Evolutionary conservation across 2,888 invertebrate species (phyloP).

Genomic region (Drosophila percnosoma): DNA sequence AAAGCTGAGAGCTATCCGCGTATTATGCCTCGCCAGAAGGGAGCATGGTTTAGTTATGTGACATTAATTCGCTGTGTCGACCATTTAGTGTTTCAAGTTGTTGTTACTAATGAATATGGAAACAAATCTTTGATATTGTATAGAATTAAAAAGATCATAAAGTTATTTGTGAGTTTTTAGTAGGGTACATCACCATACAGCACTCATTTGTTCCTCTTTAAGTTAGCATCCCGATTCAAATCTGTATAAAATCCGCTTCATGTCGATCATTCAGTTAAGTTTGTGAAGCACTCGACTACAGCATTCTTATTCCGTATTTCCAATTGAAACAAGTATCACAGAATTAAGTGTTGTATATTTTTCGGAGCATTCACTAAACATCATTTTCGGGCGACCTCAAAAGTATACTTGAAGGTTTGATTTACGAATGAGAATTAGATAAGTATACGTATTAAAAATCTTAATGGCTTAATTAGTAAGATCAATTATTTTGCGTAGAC

Average conservation of each 20-base stretch:
- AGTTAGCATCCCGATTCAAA: too few species aligned
- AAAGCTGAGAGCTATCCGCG: slow-evolving; percentile 34
- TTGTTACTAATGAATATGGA: neutral
- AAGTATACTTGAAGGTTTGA: neutral
- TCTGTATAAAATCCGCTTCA: too few species aligned
- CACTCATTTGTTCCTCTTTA: too few species aligned
- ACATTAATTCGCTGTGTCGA: too few species aligned
- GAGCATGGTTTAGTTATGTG: too few species aligned
- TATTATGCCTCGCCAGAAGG: neutral
- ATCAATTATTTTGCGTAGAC: neutral
- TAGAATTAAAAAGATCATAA: too few species aligned
- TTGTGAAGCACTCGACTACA: too few species aligned
- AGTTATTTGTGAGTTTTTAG: too few species aligned
- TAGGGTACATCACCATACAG: too few species aligned
- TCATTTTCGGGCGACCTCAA: neutral
- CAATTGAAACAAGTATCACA: neutral
- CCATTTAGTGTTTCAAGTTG: too few species aligned
- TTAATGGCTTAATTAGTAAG: neutral
- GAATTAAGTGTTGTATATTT: slow-evolving; percentile 21
- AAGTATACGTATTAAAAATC: neutral
- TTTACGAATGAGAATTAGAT: neutral
- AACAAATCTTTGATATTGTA: neutral
- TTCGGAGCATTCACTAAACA: neutral
- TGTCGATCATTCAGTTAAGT: too few species aligned
- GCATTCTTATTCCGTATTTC: neutral